These are phyloP conservation scores for Varecia variegata DNA, from an alignment of 2,797 vertebrate genomes.

Conservation along the genomic window DNA sequence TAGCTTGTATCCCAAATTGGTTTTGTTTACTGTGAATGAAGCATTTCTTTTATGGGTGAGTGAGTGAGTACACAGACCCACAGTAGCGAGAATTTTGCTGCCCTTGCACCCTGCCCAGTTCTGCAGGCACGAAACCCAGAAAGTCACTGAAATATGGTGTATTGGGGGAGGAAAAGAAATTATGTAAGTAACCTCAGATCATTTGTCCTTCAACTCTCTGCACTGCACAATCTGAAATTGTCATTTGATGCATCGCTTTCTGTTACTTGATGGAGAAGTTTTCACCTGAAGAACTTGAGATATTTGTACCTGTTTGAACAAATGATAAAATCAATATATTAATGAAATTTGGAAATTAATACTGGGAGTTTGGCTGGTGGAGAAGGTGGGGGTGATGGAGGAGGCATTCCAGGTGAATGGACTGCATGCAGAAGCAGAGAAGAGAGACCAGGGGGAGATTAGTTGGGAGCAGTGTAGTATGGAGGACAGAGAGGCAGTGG, in stretches of 20 bases:
- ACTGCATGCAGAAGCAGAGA: neutral
- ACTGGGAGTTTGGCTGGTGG: neutral
- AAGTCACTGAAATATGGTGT: neutral
- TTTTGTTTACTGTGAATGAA: slow-evolving; percentile 37
- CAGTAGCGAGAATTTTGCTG: neutral
- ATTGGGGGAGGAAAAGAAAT: slow-evolving; percentile 13
- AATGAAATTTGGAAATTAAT: slow-evolving; percentile 10
- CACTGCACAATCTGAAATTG: neutral
- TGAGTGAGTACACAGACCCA: neutral
- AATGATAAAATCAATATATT: neutral
- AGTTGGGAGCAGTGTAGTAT: neutral
- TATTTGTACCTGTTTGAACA: neutral
- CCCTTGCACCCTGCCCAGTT: neutral
- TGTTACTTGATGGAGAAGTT: neutral
- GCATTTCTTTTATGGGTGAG: neutral
- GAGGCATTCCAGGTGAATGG: neutral
- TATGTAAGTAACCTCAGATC: neutral
- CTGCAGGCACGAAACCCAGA: neutral
- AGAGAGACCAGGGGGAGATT: neutral
- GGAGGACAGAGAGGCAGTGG: neutral
- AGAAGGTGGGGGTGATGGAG: neutral
- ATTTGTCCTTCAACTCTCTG: slow-evolving; percentile 11
- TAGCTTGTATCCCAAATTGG: neutral
- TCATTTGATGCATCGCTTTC: neutral
- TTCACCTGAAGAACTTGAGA: neutral